Evolutionary conservation across 2,113 vertebrate genomes (phyloP).

Genomic region (Petroica traversi): DNA sequence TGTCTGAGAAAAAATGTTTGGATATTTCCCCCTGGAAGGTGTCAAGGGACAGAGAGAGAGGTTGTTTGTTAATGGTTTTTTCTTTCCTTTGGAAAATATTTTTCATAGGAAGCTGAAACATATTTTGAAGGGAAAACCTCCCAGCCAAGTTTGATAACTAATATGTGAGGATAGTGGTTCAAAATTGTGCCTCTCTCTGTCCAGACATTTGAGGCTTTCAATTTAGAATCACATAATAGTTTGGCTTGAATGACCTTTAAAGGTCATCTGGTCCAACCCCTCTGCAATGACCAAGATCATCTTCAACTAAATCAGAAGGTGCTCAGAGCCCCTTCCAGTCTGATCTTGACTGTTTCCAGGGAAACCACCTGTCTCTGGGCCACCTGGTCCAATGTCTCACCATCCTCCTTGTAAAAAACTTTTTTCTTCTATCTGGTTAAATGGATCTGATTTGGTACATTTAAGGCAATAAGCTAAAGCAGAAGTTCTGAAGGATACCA

Average conservation of each 20-base stretch:
- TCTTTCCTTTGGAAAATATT: neutral
- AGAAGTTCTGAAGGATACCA: neutral
- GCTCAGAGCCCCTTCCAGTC: neutral
- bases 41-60: neutral
- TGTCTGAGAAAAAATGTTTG: neutral
- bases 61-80: neutral
- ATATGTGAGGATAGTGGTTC: neutral
- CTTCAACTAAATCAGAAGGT: neutral
- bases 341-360: neutral
- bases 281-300: neutral
- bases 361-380: neutral
- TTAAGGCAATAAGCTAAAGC: neutral
- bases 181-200: neutral
- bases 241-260: neutral
- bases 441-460: neutral
- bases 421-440: neutral
- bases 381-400: neutral
- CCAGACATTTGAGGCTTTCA: neutral
- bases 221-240: neutral
- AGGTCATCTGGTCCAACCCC: neutral
- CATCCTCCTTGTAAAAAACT: neutral
- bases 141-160: neutral
- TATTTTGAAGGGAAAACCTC: neutral
- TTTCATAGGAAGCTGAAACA: neutral
- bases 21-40: neutral